phyloP scores from a whole-genome alignment of 2,113 vertebrate genomes.

The Bungarus multicinctus region DNA sequence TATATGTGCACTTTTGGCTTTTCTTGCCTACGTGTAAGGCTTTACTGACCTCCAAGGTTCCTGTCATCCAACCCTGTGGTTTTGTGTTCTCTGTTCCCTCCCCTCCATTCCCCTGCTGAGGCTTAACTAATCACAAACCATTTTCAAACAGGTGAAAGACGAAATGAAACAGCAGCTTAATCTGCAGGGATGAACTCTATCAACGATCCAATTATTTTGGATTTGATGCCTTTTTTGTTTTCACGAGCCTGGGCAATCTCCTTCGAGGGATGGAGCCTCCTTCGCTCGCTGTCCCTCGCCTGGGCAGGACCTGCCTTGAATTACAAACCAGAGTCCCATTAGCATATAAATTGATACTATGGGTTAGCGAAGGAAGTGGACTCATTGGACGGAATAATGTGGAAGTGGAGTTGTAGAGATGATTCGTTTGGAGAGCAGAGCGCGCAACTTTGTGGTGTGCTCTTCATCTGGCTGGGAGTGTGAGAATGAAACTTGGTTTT shows the following conservation, averaged over 20 bases:
- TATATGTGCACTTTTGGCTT: no score
- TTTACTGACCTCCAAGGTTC: not conserved
- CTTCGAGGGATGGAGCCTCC: constrained; percentile 36
- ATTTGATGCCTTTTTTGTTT: constrained; percentile 36
- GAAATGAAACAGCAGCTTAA: constrained; percentile 47
- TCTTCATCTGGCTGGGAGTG: constrained; percentile 8
- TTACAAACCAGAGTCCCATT: constrained; percentile 45
- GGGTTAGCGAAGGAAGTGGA: constrained; percentile 31
- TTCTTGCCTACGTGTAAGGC: no score
- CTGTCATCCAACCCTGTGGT: not conserved
- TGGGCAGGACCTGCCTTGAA: constrained; percentile 40
- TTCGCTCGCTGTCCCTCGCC: not conserved
- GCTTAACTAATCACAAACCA: constrained; percentile 33
- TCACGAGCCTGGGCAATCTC: not conserved
- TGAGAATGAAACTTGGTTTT: constrained; percentile 47
- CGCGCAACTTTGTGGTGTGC: constrained; percentile 35
- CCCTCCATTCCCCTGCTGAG: not conserved
- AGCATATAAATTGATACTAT: constrained; percentile 64
- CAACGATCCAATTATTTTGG: constrained; percentile 58
- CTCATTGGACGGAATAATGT: constrained; percentile 24
- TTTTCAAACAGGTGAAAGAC: constrained; percentile 38
- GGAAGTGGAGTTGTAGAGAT: constrained; percentile 32
- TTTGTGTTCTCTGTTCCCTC: not conserved
- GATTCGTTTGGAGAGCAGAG: constrained; percentile 34
- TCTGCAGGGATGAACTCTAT: constrained; percentile 40